Evolutionary conservation across 2,888 invertebrate genomes (phyloP).

Genomic region (Acanthacorydalis orientalis): DNA sequence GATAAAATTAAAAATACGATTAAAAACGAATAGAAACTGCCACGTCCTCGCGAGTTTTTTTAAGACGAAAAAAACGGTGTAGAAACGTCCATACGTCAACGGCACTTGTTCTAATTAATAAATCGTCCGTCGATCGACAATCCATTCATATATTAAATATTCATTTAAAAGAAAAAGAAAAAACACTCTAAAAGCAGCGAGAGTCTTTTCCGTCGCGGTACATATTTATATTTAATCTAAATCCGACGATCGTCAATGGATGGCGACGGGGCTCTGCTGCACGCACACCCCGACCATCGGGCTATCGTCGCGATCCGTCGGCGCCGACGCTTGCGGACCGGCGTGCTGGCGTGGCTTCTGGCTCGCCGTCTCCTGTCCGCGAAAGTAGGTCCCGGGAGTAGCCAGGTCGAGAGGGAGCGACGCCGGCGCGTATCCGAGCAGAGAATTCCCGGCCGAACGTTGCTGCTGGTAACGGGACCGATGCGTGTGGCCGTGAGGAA

Average conservation of each 20-base stretch:
- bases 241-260: slow-evolving; percentile 39
- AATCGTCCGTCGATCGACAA: no score
- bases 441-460: slow-evolving; percentile 18
- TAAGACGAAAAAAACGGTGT: no score
- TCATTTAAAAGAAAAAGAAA: no score
- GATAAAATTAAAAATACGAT: no score
- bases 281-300: slow-evolving; percentile 82
- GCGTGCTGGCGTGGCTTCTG: slow-evolving; percentile 11
- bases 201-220: no score
- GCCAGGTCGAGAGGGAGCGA: slow-evolving; percentile 25
- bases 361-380: slow-evolving; percentile 9
- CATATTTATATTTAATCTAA: no score
- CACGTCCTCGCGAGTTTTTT: no score
- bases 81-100: no score
- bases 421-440: slow-evolving; percentile 27
- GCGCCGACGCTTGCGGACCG: slow-evolving; percentile 16
- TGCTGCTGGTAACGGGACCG: slow-evolving; percentile 15
- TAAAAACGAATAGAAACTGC: no score
- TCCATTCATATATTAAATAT: no score
- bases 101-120: no score
- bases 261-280: slow-evolving; percentile 85
- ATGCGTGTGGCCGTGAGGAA: slow-evolving; percentile 9
- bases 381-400: slow-evolving; percentile 21
- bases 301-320: slow-evolving; percentile 45
- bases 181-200: no score